Evolutionary conservation across 37 sponge, comb jelly and placozoan species (phyloP).

Genomic region (Haliclona indistincta): DNA sequence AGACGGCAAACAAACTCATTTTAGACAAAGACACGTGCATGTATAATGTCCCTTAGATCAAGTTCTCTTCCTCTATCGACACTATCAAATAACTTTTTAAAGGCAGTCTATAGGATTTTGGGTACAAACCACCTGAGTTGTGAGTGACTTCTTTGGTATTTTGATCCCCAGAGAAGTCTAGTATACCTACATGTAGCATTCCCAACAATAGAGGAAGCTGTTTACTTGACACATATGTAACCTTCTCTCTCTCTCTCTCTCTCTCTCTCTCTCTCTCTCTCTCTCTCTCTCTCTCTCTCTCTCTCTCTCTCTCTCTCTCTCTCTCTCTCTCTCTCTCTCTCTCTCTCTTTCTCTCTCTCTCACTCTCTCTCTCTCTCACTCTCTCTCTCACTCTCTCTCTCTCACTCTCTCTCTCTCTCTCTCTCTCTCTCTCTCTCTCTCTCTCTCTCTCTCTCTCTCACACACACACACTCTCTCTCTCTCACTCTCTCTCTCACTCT

Average conservation of each 20-base stretch:
- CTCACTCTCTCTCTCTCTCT: not conserved
- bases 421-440: constrained; percentile 6
- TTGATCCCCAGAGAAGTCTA: no score
- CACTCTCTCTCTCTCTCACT: not conserved
- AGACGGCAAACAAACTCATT: no score
- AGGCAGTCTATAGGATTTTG: no score
- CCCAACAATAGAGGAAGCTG: no score
- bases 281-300: not conserved
- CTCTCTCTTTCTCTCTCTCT: not conserved
- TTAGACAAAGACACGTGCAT: not conserved
- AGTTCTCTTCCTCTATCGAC: no score
- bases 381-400: not conserved
- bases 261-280: constrained; percentile 13
- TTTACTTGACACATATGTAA: not conserved
- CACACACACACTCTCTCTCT: not conserved
- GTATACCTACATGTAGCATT: no score
- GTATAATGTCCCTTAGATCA: no score
- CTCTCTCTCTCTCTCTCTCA: not conserved
- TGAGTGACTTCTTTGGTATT: not conserved
- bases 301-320: not conserved
- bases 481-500: not conserved
- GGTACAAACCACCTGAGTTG: not conserved
- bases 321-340: constrained; percentile 10
- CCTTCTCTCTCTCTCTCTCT: not conserved
- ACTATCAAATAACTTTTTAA: no score